Evolutionary conservation across 2,888 invertebrate species (phyloP), one percentile per base, ranked within the genome.

Genomic region (Metopia argyrocephala): DNA sequence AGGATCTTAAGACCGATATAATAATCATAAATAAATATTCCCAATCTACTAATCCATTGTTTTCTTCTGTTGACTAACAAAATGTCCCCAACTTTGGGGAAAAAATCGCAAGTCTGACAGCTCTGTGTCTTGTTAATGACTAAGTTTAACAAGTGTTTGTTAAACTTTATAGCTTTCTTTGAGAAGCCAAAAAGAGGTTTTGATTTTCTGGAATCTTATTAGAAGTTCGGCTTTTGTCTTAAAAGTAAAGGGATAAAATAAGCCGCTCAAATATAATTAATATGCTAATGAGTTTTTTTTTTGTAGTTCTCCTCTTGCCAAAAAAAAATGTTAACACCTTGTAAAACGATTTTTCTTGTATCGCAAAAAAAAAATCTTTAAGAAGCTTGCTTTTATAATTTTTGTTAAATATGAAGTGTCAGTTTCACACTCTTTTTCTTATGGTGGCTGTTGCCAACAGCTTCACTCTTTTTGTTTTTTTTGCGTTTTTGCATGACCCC

Each of bases 251-350:
- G 45, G 3, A 45, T 38, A 27, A 28, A 57, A 3, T 25, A 50
- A 48, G 69, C 74, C 70, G 76, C 79, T n/a, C 68, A 71, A 68
- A 69, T 78, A 74, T 83, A 82, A 81, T 84, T 83, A 83, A 82
- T 82, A 83, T 84, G 80, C 79, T 83, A 82, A 84, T 84, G 70
- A 80, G 25, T 70, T 73, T n/a, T 48, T 20, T 48, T 48, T 45
- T 61, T 46, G 15, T 23, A 52, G 20, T 23, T 50, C 27, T 15
- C 15, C 38, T 12, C 9, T 38, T 38, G 4, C 38, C 38, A 38
- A 48, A 57, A n/a, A 65, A 45, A 57, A 57, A 61, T 76, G 61
- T 76, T 76, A 61, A 76, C 75, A 76, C 68, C 68, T 54, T 76
- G 75, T 61, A 75, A 75, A 75, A 75, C 45, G 9, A 9, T 45